A percentile compares a stretch with the other conserved stretches of the same genome.
These are phyloP conservation scores for Eumerus sabulonum DNA, from an alignment of 2,888 invertebrate genomes.

Conservation along the genomic window DNA sequence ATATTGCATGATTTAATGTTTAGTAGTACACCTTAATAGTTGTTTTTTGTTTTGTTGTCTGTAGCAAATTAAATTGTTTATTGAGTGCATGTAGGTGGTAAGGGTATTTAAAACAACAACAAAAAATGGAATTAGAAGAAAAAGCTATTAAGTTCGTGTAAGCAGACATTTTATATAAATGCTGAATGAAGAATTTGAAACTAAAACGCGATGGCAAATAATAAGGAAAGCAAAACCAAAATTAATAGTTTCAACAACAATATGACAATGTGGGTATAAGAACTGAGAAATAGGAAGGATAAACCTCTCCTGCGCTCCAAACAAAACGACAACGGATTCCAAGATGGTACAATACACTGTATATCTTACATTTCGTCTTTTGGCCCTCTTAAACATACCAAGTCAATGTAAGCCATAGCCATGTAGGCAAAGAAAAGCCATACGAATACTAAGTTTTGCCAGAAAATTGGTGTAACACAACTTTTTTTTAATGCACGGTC, in stretches of 20 bases:
- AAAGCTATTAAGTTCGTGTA: slow-evolving; percentile 48
- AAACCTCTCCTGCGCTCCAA: too few species aligned
- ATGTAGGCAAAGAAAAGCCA: too few species aligned
- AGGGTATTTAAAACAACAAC: too few species aligned
- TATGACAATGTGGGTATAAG: not conserved
- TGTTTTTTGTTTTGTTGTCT: slow-evolving; percentile 30
- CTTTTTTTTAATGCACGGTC: slow-evolving; percentile 1
- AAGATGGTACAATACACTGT: too few species aligned
- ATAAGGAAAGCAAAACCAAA: too few species aligned
- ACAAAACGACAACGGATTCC: too few species aligned
- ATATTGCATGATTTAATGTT: not conserved
- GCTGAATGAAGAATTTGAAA: slow-evolving; percentile 14
- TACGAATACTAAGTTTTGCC: slow-evolving; percentile 7
- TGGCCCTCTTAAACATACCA: too few species aligned
- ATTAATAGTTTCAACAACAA: slow-evolving; percentile 23
- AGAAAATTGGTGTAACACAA: slow-evolving; percentile 54
- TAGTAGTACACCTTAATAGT: slow-evolving; percentile 31
- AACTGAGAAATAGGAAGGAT: too few species aligned
- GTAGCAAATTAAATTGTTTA: slow-evolving; percentile 24
- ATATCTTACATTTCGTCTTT: too few species aligned
- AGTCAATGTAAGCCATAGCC: too few species aligned
- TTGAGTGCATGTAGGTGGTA: not conserved
- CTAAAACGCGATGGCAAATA: not conserved
- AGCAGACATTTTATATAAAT: slow-evolving; percentile 50
- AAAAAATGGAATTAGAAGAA: slow-evolving; percentile 27